These are phyloP conservation scores for Mechanitis messenoides DNA, from an alignment of 2,888 invertebrate genomes.

Conservation along the genomic window DNA sequence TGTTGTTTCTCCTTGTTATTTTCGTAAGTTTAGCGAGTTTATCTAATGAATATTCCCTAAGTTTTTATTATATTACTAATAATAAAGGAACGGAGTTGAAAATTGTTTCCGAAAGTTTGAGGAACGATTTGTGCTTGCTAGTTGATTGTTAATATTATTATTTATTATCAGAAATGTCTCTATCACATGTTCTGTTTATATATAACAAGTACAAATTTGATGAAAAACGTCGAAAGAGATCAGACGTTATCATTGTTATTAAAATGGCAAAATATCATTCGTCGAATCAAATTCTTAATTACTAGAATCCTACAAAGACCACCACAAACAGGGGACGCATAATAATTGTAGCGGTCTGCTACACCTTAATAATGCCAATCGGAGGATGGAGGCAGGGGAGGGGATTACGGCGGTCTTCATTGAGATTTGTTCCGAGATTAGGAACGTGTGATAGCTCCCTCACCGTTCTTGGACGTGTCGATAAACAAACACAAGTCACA, in stretches of 20 bases:
- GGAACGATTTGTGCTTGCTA: slow-evolving; percentile 24
- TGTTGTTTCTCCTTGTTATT: slow-evolving; percentile 51
- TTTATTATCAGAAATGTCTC: too few relatives aligned
- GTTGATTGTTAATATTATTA: slow-evolving; percentile 9
- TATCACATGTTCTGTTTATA: neutral
- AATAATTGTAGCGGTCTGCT: slow-evolving; percentile 76
- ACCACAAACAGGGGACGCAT: slow-evolving; percentile 76
- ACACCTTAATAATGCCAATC: slow-evolving; percentile 77
- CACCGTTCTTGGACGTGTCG: slow-evolving; percentile 17
- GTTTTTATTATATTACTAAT: slow-evolving; percentile 55
- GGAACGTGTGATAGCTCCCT: slow-evolving; percentile 66
- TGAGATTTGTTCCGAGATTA: slow-evolving; percentile 77
- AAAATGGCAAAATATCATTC: slow-evolving; percentile 18
- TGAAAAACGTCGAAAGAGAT: neutral
- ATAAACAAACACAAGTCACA: slow-evolving; percentile 5
- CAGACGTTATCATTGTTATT: slow-evolving; percentile 14
- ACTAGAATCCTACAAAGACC: slow-evolving; percentile 69
- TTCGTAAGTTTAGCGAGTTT: slow-evolving; percentile 52
- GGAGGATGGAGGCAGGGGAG: slow-evolving; percentile 44
- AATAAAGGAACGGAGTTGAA: slow-evolving; percentile 35
- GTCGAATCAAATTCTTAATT: slow-evolving; percentile 65
- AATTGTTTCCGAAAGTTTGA: slow-evolving; percentile 30
- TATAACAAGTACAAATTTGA: neutral
- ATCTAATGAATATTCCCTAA: slow-evolving; percentile 57
- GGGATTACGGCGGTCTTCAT: slow-evolving; percentile 73